A percentile compares a stretch with the other conserved stretches of the same genome.
phyloP scores from a whole-genome alignment of 2,113 vertebrate genomes.

The Illadopsis cleaveri region DNA sequence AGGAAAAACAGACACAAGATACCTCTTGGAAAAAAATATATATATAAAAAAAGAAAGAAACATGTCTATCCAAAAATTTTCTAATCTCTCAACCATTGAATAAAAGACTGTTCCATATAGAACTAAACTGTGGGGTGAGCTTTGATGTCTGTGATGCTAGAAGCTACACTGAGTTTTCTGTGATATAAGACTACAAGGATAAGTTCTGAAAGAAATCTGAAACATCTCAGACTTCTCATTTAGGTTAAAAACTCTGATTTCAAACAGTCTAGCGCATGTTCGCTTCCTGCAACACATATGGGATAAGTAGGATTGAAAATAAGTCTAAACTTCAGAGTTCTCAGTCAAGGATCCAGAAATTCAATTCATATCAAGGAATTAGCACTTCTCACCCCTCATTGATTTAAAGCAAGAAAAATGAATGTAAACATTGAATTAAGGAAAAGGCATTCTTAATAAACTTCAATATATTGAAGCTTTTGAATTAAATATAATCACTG shows the following conservation, averaged over 20 bases:
- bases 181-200: not conserved
- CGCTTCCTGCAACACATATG: not conserved
- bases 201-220: not conserved
- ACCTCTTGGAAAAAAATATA: not conserved
- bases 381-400: not conserved
- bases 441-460: constrained; percentile 21
- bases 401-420: not conserved
- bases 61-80: not conserved
- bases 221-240: not conserved
- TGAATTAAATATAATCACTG: constrained; percentile 47
- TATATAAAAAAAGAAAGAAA: not conserved
- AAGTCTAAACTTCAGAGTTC: not conserved
- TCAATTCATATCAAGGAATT: not conserved
- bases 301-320: not conserved
- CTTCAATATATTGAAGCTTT: not conserved
- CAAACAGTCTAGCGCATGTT: not conserved
- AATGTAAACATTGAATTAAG: constrained; percentile 44
- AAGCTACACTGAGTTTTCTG: not conserved
- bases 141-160: not conserved
- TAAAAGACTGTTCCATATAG: not conserved
- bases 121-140: not conserved
- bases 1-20: not conserved
- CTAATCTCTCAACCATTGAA: not conserved
- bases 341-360: not conserved
- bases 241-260: not conserved